A percentile compares a stretch with the other conserved stretches of the same genome.
Evolutionary conservation across 2,113 vertebrate species (phyloP).

Genomic region (Podiceps cristatus): DNA sequence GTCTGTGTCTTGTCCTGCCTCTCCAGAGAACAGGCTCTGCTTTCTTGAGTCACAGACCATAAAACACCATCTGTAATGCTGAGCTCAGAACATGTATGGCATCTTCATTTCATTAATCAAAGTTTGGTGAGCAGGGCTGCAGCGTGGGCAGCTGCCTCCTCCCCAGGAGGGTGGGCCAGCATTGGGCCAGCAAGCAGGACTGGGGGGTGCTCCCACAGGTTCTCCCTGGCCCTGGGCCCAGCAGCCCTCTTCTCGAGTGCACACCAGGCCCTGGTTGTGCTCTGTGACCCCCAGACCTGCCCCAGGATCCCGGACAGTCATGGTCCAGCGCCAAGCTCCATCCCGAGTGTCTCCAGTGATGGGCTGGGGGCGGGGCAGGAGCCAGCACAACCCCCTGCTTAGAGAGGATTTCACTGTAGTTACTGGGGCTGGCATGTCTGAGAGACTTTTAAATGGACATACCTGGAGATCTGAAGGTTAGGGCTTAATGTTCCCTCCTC

Average conservation of each 20-base stretch:
- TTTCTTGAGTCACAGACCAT: background rate
- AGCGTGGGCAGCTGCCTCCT: background rate
- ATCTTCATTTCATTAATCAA: fast-evolving
- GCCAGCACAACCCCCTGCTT: background rate
- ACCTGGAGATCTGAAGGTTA: background rate
- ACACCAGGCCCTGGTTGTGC: fast-evolving
- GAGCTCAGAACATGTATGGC: background rate
- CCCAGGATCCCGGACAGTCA: background rate
- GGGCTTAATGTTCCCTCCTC: background rate
- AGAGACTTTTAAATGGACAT: background rate
- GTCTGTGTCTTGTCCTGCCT: background rate
- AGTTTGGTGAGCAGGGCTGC: background rate
- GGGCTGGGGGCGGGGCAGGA: background rate
- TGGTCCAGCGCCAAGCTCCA: background rate
- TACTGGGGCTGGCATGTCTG: background rate
- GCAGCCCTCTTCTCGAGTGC: background rate
- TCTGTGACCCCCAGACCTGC: background rate
- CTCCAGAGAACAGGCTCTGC: background rate
- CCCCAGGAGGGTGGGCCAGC: background rate
- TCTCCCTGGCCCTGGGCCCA: background rate
- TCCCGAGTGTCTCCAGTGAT: background rate
- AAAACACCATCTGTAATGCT: background rate
- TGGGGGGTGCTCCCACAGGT: background rate
- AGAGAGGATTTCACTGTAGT: background rate
- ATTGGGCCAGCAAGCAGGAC: fast-evolving